A percentile compares a stretch with the other conserved stretches of the same genome.
These are phyloP conservation scores for Harpalus rubripes DNA, from an alignment of 2,888 invertebrate species.

Conservation along the genomic window DNA sequence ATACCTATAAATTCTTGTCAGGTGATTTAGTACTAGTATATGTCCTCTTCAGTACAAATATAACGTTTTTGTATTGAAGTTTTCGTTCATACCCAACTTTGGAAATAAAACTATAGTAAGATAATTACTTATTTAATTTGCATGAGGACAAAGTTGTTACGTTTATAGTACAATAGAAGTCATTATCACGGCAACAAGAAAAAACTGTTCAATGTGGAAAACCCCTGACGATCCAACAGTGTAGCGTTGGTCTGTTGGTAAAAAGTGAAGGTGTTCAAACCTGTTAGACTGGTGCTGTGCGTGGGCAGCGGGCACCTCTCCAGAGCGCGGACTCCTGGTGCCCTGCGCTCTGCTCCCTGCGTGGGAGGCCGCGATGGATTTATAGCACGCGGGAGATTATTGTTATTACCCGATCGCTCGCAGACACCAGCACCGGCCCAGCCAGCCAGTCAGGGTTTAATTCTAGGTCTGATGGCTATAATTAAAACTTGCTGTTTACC, in stretches of 20 bases:
- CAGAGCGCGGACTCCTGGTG: constrained; percentile 51
- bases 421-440: background rate
- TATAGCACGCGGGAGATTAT: constrained; percentile 60
- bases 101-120: too few relatives aligned
- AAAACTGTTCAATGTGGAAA: too few relatives aligned
- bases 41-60: too few relatives aligned
- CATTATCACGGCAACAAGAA: too few relatives aligned
- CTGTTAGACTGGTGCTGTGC: constrained; percentile 75
- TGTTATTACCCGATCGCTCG: constrained; percentile 63
- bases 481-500: constrained; percentile 58
- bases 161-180: too few relatives aligned
- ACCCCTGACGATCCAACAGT: constrained; percentile 30
- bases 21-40: too few relatives aligned
- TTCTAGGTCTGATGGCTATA: constrained; percentile 54
- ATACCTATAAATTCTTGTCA: too few relatives aligned
- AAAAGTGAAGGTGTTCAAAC: constrained; percentile 78
- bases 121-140: too few relatives aligned
- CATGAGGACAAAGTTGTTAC: too few relatives aligned
- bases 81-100: too few relatives aligned
- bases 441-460: constrained; percentile 31
- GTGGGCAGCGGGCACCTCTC: constrained; percentile 58
- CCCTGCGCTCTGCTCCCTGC: constrained; percentile 20
- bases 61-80: too few relatives aligned
- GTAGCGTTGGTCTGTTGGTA: constrained; percentile 71
- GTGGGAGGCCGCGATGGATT: constrained; percentile 60